phyloP scores from a whole-genome alignment of 1,140 invertebrate genomes.

The Zaprionus taronus region DNA sequence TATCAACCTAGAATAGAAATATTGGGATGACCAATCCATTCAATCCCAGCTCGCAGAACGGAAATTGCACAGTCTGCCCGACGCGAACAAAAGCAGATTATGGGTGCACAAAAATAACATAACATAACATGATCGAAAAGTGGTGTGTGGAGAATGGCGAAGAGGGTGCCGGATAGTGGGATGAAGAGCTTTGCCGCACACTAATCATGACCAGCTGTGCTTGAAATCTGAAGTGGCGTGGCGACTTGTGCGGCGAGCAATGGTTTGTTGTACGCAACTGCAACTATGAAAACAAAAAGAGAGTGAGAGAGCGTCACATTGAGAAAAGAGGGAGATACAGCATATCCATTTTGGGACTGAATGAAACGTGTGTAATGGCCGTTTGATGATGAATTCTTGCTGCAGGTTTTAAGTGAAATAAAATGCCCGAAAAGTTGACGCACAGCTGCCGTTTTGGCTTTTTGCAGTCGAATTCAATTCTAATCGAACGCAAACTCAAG shows the following conservation, averaged over 20 bases:
- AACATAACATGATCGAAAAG: no score
- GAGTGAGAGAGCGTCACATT: background rate
- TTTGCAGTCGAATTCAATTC: background rate
- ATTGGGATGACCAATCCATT: background rate
- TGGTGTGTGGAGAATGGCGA: no score
- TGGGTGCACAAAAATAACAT: conserved; percentile 1
- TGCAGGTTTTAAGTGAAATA: conserved; percentile 22
- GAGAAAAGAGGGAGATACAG: background rate
- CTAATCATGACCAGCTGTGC: conserved; percentile 30
- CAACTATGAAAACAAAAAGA: conserved; percentile 8
- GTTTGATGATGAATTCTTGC: conserved; percentile 17
- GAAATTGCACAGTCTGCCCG: conserved; percentile 30
- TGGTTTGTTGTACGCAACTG: background rate
- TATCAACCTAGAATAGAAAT: background rate
- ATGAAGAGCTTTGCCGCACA: background rate
- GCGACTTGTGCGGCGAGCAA: background rate
- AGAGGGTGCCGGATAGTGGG: no score
- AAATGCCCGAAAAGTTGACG: background rate
- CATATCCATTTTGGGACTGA: background rate
- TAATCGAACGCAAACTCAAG: background rate
- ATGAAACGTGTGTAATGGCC: conserved; percentile 34
- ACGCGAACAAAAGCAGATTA: conserved; percentile 14
- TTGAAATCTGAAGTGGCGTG: conserved; percentile 10
- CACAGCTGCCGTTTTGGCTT: background rate
- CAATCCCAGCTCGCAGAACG: background rate